Evolutionary conservation across 2,888 invertebrate species (phyloP).

Genomic region (Hypolimnas misippus): DNA sequence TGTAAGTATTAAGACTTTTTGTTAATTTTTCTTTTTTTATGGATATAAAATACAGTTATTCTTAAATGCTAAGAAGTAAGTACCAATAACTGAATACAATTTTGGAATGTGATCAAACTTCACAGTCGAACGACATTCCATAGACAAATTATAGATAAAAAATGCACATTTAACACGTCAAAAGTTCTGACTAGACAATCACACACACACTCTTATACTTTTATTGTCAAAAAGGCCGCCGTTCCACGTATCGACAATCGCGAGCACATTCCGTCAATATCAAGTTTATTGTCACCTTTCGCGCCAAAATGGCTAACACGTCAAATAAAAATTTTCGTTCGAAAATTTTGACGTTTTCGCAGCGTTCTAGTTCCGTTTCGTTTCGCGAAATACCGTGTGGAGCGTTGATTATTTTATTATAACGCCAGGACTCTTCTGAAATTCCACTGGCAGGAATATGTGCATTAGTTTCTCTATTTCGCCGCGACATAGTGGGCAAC

Average conservation of each 20-base stretch:
- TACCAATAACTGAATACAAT: conserved; percentile 25
- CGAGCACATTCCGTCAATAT: conserved; percentile 4
- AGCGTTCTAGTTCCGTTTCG: conserved; percentile 18
- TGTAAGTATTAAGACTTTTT: conserved; percentile 29
- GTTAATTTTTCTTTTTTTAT: conserved; percentile 15
- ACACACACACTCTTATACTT: conserved; percentile 51
- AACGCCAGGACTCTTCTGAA: conserved; percentile 61
- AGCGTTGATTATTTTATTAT: conserved; percentile 66
- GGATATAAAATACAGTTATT: conserved; percentile 24
- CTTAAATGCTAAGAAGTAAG: conserved; percentile 37
- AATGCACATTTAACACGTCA: conserved; percentile 39
- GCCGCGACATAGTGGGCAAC: conserved; percentile 90
- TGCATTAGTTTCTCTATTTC: conserved; percentile 88
- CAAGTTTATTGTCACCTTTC: conserved; percentile 14
- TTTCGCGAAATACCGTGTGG: conserved; percentile 12
- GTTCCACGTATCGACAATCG: not conserved
- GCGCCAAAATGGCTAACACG: conserved; percentile 28
- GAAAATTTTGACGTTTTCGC: conserved; percentile 39
- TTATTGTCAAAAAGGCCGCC: conserved; percentile 23
- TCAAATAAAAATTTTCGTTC: conserved; percentile 36
- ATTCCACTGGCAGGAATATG: conserved; percentile 88
- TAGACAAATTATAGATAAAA: conserved; percentile 24
- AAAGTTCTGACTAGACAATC: conserved; percentile 74
- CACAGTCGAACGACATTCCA: conserved; percentile 15
- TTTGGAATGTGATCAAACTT: conserved; percentile 18